A percentile compares a stretch with the other conserved stretches of the same genome.
Evolutionary conservation across 1,140 invertebrate genomes (phyloP).

Genomic region (Pantala flavescens): DNA sequence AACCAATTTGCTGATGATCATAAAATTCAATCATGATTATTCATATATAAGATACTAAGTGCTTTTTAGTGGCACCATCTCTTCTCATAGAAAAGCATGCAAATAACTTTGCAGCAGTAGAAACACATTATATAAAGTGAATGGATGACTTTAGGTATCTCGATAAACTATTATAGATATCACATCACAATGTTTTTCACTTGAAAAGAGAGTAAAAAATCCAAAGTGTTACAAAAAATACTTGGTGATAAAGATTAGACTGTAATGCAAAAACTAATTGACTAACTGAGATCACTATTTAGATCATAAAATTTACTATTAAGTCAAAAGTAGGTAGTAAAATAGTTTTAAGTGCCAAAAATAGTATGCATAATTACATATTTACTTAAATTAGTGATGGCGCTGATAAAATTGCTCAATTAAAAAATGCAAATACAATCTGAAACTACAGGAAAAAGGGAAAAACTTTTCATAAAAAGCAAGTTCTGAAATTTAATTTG

Average conservation of each 20-base stretch:
- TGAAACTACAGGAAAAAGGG: background rate
- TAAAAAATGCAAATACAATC: background rate
- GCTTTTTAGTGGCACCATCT: background rate
- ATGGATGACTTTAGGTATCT: background rate
- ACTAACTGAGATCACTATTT: constrained; percentile 5
- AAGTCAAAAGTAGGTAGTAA: constrained; percentile 10
- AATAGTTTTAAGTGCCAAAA: constrained; percentile 10
- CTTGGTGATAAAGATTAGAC: constrained; percentile 8
- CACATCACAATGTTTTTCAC: constrained; percentile 8
- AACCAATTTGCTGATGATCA: background rate
- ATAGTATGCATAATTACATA: background rate
- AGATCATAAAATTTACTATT: background rate
- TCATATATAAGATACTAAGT: background rate
- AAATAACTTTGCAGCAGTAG: constrained; percentile 9
- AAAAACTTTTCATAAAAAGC: too few relatives aligned
- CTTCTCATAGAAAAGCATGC: constrained; percentile 6
- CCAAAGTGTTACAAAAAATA: constrained; percentile 7
- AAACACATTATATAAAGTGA: constrained; percentile 5
- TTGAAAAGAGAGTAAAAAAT: constrained; percentile 8
- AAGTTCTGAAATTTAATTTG: background rate
- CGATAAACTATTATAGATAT: background rate
- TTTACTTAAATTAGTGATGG: constrained; percentile 4
- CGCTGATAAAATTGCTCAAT: background rate
- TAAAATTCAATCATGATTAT: background rate
- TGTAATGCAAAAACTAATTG: constrained; percentile 1